Evolutionary conservation across 2,113 vertebrate species (phyloP).

Genomic region (Gadus chalcogrammus): DNA sequence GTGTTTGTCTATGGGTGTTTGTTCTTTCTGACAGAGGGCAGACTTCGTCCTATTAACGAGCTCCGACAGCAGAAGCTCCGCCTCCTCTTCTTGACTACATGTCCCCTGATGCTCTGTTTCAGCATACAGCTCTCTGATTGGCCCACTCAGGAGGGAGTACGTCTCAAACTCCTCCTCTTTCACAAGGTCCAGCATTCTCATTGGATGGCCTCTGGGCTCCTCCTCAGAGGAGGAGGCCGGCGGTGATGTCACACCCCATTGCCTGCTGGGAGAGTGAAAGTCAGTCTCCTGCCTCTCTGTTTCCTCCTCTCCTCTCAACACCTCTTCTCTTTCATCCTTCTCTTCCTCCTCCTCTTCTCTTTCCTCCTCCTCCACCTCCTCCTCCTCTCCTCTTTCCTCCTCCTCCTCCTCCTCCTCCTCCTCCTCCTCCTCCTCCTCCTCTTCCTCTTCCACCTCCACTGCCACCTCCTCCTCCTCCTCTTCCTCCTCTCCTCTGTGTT

Average conservation of each 20-base stretch:
- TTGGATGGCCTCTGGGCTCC: no score
- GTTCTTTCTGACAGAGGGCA: slow-evolving; percentile 54
- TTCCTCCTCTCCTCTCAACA: not conserved
- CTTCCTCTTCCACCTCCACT: slow-evolving; percentile 1
- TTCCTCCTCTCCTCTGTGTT: not conserved
- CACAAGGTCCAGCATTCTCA: not conserved
- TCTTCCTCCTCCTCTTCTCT: not conserved
- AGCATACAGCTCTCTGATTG: slow-evolving; percentile 8
- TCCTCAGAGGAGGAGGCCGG: no score
- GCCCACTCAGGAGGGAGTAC: slow-evolving; percentile 1
- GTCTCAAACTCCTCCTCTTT: not conserved
- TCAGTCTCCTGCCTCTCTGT: no score
- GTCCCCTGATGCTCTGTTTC: slow-evolving; percentile 28
- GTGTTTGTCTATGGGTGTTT: slow-evolving; percentile 1
- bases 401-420: not conserved
- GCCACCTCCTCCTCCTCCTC: not conserved
- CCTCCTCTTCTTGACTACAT: slow-evolving; percentile 38
- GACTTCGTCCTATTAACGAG: slow-evolving; percentile 69
- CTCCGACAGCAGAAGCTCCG: slow-evolving; percentile 48
- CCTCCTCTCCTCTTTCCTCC: not conserved
- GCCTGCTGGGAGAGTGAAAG: no score
- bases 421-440: not conserved
- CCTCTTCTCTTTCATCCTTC: not conserved
- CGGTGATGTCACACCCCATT: no score
- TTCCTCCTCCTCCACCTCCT: no score